Evolutionary conservation across 2,113 vertebrate genomes (phyloP).

Genomic region (Chlamydotis undulata): DNA sequence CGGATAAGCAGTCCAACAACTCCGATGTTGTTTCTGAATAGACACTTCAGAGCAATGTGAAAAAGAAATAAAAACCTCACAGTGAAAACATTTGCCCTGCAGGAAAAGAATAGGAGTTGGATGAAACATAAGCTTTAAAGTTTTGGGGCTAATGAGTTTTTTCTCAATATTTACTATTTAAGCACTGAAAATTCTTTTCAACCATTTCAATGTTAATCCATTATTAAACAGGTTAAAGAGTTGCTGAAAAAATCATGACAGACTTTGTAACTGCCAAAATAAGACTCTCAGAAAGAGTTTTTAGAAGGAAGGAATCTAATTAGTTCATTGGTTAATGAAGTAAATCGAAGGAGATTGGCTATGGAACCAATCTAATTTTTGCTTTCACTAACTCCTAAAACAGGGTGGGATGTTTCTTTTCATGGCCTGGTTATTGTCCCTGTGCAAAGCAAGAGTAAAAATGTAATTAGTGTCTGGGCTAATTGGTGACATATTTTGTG

Average conservation of each 20-base stretch:
- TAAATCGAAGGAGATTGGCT: slow-evolving; percentile 43
- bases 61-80: not conserved
- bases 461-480: not conserved
- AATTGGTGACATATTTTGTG: not conserved
- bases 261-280: not conserved
- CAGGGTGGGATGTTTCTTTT: not conserved
- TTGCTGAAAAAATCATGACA: not conserved
- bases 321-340: slow-evolving; percentile 65
- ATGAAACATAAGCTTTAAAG: not conserved
- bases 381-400: slow-evolving; percentile 9
- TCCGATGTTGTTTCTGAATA: not conserved
- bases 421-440: not conserved
- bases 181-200: not conserved
- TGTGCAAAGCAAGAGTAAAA: not conserved
- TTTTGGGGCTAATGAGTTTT: not conserved
- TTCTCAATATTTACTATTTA: not conserved
- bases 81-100: not conserved
- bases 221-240: slow-evolving; percentile 23
- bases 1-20: not conserved
- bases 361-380: slow-evolving; percentile 6
- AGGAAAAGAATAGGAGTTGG: not conserved
- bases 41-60: not conserved
- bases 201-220: not conserved
- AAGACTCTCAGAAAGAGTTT: slow-evolving; percentile 14
- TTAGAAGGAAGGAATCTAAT: slow-evolving; percentile 50